Evolutionary conservation across 2,797 vertebrate genomes (phyloP).

Genomic region (Cetoscarus ocellatus): DNA sequence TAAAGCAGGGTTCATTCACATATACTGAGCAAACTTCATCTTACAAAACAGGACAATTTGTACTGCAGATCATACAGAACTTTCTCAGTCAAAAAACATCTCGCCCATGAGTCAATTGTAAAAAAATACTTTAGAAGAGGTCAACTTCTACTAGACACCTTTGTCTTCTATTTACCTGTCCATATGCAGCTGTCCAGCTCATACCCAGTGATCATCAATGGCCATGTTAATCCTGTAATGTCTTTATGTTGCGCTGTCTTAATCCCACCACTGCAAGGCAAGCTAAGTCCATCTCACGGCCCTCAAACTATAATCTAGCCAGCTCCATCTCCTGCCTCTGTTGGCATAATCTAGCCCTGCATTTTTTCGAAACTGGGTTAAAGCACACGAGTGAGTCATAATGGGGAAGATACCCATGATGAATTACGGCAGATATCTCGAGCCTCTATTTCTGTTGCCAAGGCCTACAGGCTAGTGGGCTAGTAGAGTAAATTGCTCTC

Average conservation of each 20-base stretch:
- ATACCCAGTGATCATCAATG: constrained; percentile 19
- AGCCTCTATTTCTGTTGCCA: constrained; percentile 25
- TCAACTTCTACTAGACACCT: background rate
- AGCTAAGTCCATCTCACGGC: constrained; percentile 10
- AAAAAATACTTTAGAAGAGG: no score
- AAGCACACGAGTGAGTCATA: constrained; percentile 39
- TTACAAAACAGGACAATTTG: no score
- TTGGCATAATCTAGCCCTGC: constrained; percentile 28
- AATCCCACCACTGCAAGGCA: constrained; percentile 39
- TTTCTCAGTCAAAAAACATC: no score
- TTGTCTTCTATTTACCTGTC: background rate
- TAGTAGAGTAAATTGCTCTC: constrained; percentile 13
- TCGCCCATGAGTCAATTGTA: no score
- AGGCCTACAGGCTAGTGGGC: constrained; percentile 16
- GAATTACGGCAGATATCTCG: constrained; percentile 33
- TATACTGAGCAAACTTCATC: no score
- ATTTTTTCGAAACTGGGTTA: constrained; percentile 52
- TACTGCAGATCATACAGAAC: no score
- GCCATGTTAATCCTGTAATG: constrained; percentile 53
- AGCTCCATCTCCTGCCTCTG: constrained; percentile 36
- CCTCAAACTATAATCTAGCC: constrained; percentile 39
- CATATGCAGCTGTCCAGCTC: constrained; percentile 16
- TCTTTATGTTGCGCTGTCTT: constrained; percentile 33
- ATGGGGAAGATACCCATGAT: constrained; percentile 19
- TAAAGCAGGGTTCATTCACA: no score